Conservation (phyloP, 2,797 vertebrate genomes). For the Crossoptilon crossoptilon region DNA sequence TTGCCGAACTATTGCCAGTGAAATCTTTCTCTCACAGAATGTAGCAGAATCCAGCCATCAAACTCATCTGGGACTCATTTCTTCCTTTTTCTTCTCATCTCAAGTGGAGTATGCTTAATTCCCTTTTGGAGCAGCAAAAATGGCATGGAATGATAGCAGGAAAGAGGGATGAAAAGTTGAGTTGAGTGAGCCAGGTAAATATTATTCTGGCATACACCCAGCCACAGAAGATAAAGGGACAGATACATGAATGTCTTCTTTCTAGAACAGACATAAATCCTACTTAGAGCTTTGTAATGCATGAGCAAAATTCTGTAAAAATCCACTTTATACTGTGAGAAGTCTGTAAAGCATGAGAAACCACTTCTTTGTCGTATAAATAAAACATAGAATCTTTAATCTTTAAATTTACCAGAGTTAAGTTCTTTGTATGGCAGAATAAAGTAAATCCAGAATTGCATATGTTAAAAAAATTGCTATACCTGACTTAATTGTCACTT, state of each 20-base stretch:
- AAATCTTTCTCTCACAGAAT: background rate
- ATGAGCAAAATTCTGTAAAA: background rate
- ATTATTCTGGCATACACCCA: background rate
- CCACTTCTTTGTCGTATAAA: background rate
- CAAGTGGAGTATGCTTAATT: background rate
- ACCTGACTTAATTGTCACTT: background rate
- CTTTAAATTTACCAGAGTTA: background rate
- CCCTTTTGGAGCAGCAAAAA: background rate
- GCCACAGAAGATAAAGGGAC: background rate
- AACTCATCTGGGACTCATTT: background rate
- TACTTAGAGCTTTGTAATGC: background rate
- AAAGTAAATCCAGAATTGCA: background rate
- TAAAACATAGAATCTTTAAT: background rate
- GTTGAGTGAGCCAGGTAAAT: background rate
- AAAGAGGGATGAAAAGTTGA: background rate
- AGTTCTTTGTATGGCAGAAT: background rate
- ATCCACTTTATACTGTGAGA: background rate
- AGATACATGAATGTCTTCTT: background rate
- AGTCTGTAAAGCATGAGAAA: background rate
- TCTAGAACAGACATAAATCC: background rate
- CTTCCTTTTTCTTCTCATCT: background rate
- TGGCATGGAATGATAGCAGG: background rate
- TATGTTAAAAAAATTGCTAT: background rate
- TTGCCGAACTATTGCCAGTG: background rate
- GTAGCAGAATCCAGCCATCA: background rate